Percentiles rank a stretch among this genome's conserved stretches.
Conservation (phyloP, 2,797 vertebrate species). For the Bradypodion pumilum region DNA sequence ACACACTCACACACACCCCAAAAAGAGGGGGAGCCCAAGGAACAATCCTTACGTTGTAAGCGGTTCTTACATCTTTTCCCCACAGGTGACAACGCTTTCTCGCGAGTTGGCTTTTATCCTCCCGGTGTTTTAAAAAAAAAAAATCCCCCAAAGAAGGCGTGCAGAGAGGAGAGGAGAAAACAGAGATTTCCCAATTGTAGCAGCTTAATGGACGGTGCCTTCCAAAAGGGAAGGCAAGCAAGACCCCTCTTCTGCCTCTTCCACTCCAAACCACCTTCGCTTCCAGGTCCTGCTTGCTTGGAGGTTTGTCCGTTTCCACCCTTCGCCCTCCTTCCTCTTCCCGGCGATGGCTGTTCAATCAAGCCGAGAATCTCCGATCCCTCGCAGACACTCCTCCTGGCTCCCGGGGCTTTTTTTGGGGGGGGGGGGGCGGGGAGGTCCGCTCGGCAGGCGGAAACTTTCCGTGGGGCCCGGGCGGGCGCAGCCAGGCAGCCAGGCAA, state of each 20-base stretch:
- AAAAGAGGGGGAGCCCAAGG: not conserved
- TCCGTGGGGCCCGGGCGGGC: no score
- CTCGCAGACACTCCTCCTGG: no score
- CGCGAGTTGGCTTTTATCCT: not conserved
- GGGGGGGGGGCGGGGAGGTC: no score
- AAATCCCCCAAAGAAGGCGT: not conserved
- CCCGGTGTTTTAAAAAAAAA: not conserved
- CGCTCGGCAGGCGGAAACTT: constrained; percentile 58
- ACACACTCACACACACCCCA: no score
- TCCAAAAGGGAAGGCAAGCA: no score
- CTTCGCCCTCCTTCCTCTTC: not conserved
- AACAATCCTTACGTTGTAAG: not conserved
- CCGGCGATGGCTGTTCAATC: not conserved
- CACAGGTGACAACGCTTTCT: not conserved
- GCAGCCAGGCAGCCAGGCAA: no score
- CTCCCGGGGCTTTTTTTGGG: no score
- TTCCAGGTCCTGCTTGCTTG: not conserved
- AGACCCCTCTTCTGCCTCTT: not conserved
- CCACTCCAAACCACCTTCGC: not conserved
- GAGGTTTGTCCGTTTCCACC: no score
- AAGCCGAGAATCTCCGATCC: constrained; percentile 6
- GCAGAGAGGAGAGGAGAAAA: not conserved
- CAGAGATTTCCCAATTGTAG: no score
- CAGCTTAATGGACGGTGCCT: no score
- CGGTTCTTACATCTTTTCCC: no score